Base-by-base conservation (phyloP, 1,140 invertebrate species). In the Maconellicoccus hirsutus region DNA sequence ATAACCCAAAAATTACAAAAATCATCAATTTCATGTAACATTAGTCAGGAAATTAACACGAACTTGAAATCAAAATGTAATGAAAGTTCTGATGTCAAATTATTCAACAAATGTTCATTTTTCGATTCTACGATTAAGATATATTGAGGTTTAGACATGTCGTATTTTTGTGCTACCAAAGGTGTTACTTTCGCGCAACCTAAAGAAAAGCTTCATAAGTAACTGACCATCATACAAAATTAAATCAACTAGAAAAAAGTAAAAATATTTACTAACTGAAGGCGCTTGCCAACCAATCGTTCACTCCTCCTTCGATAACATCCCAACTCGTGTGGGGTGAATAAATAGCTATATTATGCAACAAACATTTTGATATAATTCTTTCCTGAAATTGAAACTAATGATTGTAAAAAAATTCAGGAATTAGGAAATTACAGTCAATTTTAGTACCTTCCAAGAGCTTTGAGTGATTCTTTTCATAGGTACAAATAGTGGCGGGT, bases 251-350 rank as follows among this genome's bases (percentile, higher is more conserved):
- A 16, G 2, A 52, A 52, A 16, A 52, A 6, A 8, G 10, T 8
- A 52, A 8, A 3, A 52, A 52, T 52, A 16, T 52, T 3, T 52
- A 75, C 74, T 79, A 79, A 86, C 86, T 81, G 79, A 97, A 90
- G 27, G 88, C 85, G 72, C 83, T 81, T 3, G 90, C 86, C 3
- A 98, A 81, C 93, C 94, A 96, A 80, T 98, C 94, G 79, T 94
- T 96, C 0, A 98, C 89, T 19, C 94, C 96, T 1, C 87, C 88
- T 72, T 81, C 76, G 4, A 92, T 81, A 52, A 87, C 83, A 82
- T 98, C 96, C 84, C 92, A 94, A 29, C 85, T 84, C 0, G 94
- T 98, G 77, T 98, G 96, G 0, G 95, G 95, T 0, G 93, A 96
- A 80, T 92, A 98, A 7, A 98, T 79, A 21, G 92, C 89, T 73